phyloP scores from a whole-genome alignment of 2,888 invertebrate genomes.

The Cynaeus angustus region DNA sequence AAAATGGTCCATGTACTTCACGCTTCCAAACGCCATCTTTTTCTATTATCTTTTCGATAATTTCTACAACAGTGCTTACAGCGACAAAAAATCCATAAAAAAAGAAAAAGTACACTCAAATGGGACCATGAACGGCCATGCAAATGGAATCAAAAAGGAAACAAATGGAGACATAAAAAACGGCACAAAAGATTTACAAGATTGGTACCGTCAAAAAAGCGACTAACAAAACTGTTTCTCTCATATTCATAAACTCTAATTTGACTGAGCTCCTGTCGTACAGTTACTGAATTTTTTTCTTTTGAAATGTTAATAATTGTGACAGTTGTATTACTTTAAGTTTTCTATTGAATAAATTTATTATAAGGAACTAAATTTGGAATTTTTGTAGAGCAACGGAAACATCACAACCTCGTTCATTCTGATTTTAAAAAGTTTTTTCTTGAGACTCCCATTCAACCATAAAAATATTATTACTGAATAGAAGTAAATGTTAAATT shows the following conservation, averaged over 20 bases:
- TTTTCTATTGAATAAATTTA: too few species aligned
- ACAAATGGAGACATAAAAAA: constrained; percentile 1
- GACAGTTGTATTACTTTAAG: too few species aligned
- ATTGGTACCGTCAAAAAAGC: constrained; percentile 2
- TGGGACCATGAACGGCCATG: not conserved
- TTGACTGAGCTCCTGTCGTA: too few species aligned
- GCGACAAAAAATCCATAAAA: not conserved
- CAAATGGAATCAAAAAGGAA: not conserved
- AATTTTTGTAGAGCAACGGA: too few species aligned
- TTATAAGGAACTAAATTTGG: too few species aligned
- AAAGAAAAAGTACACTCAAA: not conserved
- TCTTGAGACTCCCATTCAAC: not conserved
- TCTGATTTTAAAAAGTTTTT: not conserved
- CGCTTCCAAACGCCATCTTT: constrained; percentile 92
- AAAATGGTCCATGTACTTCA: constrained; percentile 86
- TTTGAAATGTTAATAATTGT: too few species aligned
- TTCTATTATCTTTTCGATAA: constrained; percentile 94
- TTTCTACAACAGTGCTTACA: constrained; percentile 89
- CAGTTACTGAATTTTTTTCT: too few species aligned
- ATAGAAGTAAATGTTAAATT: too few species aligned
- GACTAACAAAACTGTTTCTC: too few species aligned
- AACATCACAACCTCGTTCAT: too few species aligned
- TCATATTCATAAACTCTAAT: too few species aligned
- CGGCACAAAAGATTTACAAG: not conserved
- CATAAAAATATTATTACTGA: not conserved